These are phyloP conservation scores for Poecilia velifera DNA, from an alignment of 2,797 vertebrate species.

Conservation along the genomic window DNA sequence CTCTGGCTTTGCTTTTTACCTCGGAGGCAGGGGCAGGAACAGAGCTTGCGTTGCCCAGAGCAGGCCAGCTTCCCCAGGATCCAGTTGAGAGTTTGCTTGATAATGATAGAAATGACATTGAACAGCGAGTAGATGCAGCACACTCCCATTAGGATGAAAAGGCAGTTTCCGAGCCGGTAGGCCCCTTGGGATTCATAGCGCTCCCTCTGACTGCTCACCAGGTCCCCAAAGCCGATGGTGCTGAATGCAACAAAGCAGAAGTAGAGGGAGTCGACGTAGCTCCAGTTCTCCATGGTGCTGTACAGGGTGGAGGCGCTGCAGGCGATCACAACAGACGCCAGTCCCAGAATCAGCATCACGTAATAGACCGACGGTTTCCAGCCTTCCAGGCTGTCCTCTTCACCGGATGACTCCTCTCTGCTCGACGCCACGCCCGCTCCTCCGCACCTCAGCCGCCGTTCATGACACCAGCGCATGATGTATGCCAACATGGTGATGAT, in stretches of 20 bases:
- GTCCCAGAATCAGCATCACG: conserved; percentile 83
- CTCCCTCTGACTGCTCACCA: conserved; percentile 83
- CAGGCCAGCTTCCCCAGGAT: conserved; percentile 80
- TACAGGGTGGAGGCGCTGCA: conserved; percentile 84
- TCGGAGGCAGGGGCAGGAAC: conserved; percentile 71
- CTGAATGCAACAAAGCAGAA: conserved; percentile 88
- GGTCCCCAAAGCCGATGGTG: conserved; percentile 86
- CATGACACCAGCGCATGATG: conserved; percentile 86
- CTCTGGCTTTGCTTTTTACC: conserved; percentile 55
- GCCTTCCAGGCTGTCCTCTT: conserved; percentile 82
- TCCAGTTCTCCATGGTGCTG: conserved; percentile 85
- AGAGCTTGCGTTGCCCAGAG: conserved; percentile 51
- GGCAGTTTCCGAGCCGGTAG: conserved; percentile 82
- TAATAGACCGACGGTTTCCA: conserved; percentile 87
- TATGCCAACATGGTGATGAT: conserved; percentile 87
- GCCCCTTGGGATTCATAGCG: conserved; percentile 79
- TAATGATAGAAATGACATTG: conserved; percentile 85
- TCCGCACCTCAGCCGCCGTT: conserved; percentile 74
- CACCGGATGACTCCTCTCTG: conserved; percentile 60
- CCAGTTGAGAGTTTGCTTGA: conserved; percentile 87
- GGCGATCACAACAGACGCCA: conserved; percentile 81
- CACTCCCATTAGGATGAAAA: conserved; percentile 85
- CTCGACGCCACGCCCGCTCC: conserved; percentile 61
- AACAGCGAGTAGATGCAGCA: conserved; percentile 87
- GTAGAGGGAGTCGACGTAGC: conserved; percentile 84